phyloP scores from a whole-genome alignment of 1,140 invertebrate genomes.

The Drosophila tropicalis region DNA sequence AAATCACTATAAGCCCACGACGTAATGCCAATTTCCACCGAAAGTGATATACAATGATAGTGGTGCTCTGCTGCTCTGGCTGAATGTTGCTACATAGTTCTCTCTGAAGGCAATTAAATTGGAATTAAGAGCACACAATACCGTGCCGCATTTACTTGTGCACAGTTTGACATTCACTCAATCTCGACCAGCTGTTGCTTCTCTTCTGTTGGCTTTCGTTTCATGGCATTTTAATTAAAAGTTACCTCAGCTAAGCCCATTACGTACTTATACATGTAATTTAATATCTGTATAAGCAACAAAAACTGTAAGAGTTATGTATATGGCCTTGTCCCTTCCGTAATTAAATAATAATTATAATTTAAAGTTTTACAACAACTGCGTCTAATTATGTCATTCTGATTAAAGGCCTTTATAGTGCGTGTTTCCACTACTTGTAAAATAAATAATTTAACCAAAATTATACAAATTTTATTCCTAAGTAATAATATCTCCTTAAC shows the following conservation, averaged over 20 bases:
- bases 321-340: not conserved
- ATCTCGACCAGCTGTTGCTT: conserved; percentile 50
- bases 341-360: conserved; percentile 7
- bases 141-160: not conserved
- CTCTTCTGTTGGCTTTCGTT: conserved; percentile 9
- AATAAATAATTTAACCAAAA: not conserved
- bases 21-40: conserved; percentile 18
- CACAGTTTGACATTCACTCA: conserved; percentile 27
- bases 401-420: too few relatives aligned
- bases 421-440: too few relatives aligned
- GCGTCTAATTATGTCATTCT: not conserved
- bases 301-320: too few relatives aligned
- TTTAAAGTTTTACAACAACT: not conserved
- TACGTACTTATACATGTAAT: not conserved
- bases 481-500: too few relatives aligned
- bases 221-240: conserved; percentile 68
- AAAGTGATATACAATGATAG: not conserved
- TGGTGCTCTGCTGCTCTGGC: not conserved
- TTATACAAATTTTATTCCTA: too few relatives aligned
- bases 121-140: conserved; percentile 24
- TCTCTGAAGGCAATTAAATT: conserved; percentile 43
- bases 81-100: not conserved
- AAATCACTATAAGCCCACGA: conserved; percentile 39
- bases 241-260: conserved; percentile 40
- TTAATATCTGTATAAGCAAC: too few relatives aligned